Conservation (phyloP, 2,797 vertebrate genomes). For the Synaphobranchus kaupii region DNA sequence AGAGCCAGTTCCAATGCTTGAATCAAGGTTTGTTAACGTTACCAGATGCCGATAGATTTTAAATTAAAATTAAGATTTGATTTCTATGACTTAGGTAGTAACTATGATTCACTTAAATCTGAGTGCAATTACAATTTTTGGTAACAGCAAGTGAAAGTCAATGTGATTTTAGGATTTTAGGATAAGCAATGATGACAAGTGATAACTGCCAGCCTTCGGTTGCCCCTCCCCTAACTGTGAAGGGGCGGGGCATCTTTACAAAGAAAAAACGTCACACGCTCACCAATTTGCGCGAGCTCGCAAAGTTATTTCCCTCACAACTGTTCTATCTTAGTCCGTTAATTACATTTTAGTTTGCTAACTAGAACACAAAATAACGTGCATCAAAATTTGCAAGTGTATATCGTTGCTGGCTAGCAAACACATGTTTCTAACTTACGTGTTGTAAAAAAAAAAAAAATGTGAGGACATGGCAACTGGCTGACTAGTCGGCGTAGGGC, state of each 20-base stretch:
- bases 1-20: no score
- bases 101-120: not conserved
- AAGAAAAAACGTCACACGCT: slow-evolving; percentile 57
- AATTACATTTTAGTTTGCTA: not conserved
- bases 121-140: not conserved
- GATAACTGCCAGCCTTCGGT: slow-evolving; percentile 80
- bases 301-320: not conserved
- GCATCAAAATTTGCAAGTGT: not conserved
- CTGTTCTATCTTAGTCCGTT: not conserved
- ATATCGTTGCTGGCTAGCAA: not conserved
- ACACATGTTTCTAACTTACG: not conserved
- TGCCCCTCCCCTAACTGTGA: slow-evolving; percentile 65
- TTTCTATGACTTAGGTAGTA: not conserved
- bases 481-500: slow-evolving; percentile 78
- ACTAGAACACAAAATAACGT: no score
- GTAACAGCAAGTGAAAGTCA: not conserved
- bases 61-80: not conserved
- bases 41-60: not conserved
- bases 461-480: slow-evolving; percentile 72
- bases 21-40: no score
- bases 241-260: slow-evolving; percentile 59
- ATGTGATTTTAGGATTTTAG: not conserved
- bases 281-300: not conserved
- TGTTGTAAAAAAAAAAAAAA: slow-evolving; percentile 57
- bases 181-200: slow-evolving; percentile 65